phyloP scores from a whole-genome alignment of 2,113 vertebrate genomes.

The Vidua chalybeata region DNA sequence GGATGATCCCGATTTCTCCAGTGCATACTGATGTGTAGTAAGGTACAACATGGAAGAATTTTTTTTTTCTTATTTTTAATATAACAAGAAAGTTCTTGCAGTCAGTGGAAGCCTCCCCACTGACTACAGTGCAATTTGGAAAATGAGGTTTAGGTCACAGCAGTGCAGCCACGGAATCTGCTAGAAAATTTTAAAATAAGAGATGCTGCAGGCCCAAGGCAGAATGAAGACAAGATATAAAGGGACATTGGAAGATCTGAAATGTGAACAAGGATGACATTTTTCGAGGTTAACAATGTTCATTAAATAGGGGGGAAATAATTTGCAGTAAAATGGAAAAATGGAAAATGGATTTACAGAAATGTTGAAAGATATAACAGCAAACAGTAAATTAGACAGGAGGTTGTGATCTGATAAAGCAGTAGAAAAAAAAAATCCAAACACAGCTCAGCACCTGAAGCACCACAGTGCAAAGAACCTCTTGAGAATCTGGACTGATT shows the following conservation, averaged over 20 bases:
- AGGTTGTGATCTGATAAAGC: background rate
- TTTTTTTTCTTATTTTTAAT: background rate
- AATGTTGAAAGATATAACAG: background rate
- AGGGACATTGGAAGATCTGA: background rate
- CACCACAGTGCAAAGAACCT: background rate
- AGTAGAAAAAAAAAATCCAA: background rate
- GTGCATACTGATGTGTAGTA: background rate
- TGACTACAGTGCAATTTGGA: background rate
- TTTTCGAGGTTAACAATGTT: background rate
- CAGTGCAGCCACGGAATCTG: background rate
- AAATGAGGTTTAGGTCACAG: background rate
- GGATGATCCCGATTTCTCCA: background rate
- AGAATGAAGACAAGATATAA: background rate
- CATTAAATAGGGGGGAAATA: background rate
- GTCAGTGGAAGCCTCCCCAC: background rate
- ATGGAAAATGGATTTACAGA: background rate
- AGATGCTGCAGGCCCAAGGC: background rate
- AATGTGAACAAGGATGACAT: background rate
- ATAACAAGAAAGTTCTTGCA: background rate
- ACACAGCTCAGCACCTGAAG: background rate
- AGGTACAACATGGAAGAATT: background rate
- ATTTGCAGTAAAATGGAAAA: background rate
- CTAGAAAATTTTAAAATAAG: background rate
- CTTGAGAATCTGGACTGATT: background rate
- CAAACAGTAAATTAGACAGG: background rate